A percentile compares a stretch with the other conserved stretches of the same genome.
These are phyloP conservation scores for Pangasius djambal DNA, from an alignment of 2,797 vertebrate genomes.

Conservation along the genomic window DNA sequence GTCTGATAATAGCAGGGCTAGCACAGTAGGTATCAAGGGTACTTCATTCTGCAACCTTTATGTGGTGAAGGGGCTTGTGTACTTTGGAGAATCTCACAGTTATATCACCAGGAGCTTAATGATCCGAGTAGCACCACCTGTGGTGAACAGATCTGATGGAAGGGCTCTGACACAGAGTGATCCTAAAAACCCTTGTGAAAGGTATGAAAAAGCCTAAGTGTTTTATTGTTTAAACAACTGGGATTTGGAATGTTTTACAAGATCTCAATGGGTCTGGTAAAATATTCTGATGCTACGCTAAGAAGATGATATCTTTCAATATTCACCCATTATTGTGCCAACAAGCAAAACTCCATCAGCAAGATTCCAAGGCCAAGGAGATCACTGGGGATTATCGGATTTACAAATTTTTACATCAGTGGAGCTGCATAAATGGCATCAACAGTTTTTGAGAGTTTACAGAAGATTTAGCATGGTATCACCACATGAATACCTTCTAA, in stretches of 20 bases:
- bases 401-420: background rate
- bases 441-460: background rate
- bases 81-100: background rate
- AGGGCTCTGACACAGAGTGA: background rate
- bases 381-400: background rate
- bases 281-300: background rate
- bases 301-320: background rate
- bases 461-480: background rate
- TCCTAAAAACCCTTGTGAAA: background rate
- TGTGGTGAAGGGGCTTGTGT: background rate
- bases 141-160: background rate
- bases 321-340: background rate
- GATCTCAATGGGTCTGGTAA: background rate
- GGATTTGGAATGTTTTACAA: background rate
- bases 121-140: background rate
- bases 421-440: background rate
- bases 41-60: background rate
- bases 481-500: background rate
- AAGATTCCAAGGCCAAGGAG: conserved; percentile 10
- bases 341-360: background rate
- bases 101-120: background rate
- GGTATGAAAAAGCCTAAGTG: background rate
- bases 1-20: background rate
- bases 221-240: conserved; percentile 2
- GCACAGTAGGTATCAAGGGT: background rate